Conservation (phyloP, 1,140 invertebrate species). For the Drosophila kurseongensis region DNA sequence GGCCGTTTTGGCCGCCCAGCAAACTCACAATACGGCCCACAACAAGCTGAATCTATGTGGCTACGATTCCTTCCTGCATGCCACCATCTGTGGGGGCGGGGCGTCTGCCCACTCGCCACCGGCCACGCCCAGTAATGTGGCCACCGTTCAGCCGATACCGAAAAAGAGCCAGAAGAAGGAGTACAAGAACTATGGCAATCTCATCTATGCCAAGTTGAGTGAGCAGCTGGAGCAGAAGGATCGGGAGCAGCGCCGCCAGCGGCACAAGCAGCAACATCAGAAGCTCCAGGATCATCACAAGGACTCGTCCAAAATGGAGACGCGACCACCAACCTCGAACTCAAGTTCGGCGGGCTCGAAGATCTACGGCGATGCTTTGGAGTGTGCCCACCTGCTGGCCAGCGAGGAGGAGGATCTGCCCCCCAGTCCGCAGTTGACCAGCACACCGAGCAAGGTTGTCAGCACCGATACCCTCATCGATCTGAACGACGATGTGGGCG, state of each 20-base stretch:
- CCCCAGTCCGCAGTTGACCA: slow-evolving; percentile 61
- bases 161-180: slow-evolving; percentile 74
- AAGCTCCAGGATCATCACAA: slow-evolving; percentile 29
- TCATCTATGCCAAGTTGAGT: slow-evolving; percentile 79
- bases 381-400: slow-evolving; percentile 79
- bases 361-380: slow-evolving; percentile 74
- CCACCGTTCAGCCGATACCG: slow-evolving; percentile 77
- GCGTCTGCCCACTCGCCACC: slow-evolving; percentile 60
- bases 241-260: slow-evolving; percentile 66
- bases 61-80: slow-evolving; percentile 87
- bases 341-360: slow-evolving; percentile 54
- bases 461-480: slow-evolving; percentile 72
- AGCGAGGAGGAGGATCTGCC: slow-evolving; percentile 77
- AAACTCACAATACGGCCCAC: slow-evolving; percentile 71
- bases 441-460: slow-evolving; percentile 67
- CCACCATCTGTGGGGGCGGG: slow-evolving; percentile 85
- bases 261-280: slow-evolving; percentile 56
- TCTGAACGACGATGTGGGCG: slow-evolving; percentile 69
- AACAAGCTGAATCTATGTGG: slow-evolving; percentile 86
- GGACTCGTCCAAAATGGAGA: slow-evolving; percentile 32
- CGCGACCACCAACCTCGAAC: slow-evolving; percentile 52
- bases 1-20: slow-evolving; percentile 77
- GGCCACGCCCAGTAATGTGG: slow-evolving; percentile 69
- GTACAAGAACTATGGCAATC: slow-evolving; percentile 79
- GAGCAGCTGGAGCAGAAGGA: slow-evolving; percentile 80